phyloP scores from a whole-genome alignment of 2,888 invertebrate species.

The Himalopsyche japonica region DNA sequence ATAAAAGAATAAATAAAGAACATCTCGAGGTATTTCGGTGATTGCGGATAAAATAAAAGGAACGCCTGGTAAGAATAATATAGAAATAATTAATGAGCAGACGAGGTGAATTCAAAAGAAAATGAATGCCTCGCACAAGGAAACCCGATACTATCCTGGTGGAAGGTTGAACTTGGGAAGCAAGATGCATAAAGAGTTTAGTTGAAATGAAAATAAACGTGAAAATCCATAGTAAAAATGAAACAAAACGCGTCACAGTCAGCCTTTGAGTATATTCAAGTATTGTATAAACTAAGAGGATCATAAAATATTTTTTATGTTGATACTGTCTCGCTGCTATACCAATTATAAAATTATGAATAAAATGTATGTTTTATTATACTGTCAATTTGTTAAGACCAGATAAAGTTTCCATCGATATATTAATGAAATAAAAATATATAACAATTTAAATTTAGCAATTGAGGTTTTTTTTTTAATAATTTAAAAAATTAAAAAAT shows the following conservation, averaged over 20 bases:
- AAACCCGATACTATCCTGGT: background rate
- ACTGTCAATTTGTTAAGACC: too few relatives aligned
- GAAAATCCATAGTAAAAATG: background rate
- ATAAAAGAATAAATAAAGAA: background rate
- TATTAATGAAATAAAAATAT: too few relatives aligned
- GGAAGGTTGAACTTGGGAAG: background rate
- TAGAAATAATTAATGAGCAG: background rate
- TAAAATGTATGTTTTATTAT: too few relatives aligned
- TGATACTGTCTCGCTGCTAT: too few relatives aligned
- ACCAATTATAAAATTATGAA: too few relatives aligned
- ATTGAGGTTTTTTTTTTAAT: too few relatives aligned
- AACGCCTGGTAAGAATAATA: background rate
- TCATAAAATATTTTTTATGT: too few relatives aligned
- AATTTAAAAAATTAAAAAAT: too few relatives aligned
- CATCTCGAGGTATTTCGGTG: background rate
- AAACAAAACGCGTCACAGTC: background rate
- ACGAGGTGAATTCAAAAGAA: background rate
- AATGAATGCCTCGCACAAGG: background rate
- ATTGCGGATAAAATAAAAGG: background rate
- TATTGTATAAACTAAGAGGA: too few relatives aligned
- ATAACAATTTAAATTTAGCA: too few relatives aligned
- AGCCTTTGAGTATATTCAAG: background rate
- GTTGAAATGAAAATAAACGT: background rate
- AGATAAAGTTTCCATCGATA: too few relatives aligned
- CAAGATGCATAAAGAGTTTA: background rate